Evolutionary conservation across 2,797 vertebrate species (phyloP).

Genomic region (Cossypha niveicapilla): DNA sequence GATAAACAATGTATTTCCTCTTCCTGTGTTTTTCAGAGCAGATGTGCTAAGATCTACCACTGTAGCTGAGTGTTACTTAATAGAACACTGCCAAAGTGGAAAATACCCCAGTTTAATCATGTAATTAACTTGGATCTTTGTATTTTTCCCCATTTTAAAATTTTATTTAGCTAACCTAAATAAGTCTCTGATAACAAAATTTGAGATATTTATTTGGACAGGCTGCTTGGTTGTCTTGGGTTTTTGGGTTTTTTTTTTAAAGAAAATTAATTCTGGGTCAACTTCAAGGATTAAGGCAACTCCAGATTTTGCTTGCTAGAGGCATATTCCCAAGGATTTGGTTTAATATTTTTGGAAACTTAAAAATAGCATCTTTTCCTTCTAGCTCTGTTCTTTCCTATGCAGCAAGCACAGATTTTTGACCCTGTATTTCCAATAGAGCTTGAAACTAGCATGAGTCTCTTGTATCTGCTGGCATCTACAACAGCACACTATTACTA

Average conservation of each 20-base stretch:
- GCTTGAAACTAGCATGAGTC: background rate
- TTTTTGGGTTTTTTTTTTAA: fast-evolving
- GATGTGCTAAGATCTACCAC: constrained; percentile 20
- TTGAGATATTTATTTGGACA: background rate
- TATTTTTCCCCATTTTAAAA: background rate
- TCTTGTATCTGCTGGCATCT: background rate
- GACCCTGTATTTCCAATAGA: background rate
- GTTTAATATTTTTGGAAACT: constrained; percentile 23
- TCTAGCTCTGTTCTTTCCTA: constrained; percentile 12
- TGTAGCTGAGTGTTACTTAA: constrained; percentile 8
- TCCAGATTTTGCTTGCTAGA: background rate
- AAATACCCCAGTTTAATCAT: background rate
- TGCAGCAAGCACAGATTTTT: background rate
- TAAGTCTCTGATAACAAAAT: background rate
- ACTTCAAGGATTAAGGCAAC: background rate
- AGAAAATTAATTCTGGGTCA: constrained; percentile 1
- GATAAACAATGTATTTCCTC: constrained; percentile 56
- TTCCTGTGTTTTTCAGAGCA: constrained; percentile 33
- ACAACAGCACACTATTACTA: background rate
- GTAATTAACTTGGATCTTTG: background rate
- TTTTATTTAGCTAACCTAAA: background rate
- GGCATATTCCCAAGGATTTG: constrained; percentile 18
- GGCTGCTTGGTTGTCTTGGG: background rate
- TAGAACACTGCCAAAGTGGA: constrained; percentile 6
- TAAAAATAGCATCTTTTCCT: constrained; percentile 38